Conservation (phyloP, 2,888 invertebrate species). For the Nomada lathburiana region DNA sequence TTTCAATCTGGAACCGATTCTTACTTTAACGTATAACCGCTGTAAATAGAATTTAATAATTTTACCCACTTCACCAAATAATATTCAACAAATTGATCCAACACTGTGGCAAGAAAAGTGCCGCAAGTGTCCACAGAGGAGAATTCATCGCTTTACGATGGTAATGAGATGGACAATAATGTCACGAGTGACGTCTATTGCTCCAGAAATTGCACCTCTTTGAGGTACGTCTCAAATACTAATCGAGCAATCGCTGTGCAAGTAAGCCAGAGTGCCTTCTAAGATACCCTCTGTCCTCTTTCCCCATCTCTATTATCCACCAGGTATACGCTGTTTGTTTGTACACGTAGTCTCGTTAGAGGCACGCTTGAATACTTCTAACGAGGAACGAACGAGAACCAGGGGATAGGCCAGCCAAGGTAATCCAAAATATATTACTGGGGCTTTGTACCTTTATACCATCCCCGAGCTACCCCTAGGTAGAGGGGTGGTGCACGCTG, state of each 20-base stretch:
- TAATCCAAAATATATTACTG: constrained; percentile 81
- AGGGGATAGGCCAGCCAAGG: constrained; percentile 60
- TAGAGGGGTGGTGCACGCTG: constrained; percentile 24
- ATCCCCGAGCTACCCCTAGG: constrained; percentile 51
- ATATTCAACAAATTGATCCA: neutral
- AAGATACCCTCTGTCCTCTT: constrained; percentile 24
- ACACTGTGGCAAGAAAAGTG: neutral
- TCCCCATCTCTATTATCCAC: constrained; percentile 33
- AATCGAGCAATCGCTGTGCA: constrained; percentile 34
- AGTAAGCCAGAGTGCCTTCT: constrained; percentile 4
- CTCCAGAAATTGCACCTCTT: constrained; percentile 48
- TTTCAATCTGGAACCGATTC: too few relatives aligned
- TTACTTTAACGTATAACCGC: too few relatives aligned
- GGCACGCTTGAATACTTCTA: constrained; percentile 74
- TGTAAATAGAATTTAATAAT: neutral
- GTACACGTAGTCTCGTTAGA: constrained; percentile 72
- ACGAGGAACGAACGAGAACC: constrained; percentile 70
- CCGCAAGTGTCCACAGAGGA: too few relatives aligned
- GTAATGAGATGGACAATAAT: constrained; percentile 2
- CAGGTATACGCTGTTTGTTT: constrained; percentile 59
- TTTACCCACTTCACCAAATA: neutral
- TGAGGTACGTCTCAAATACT: constrained; percentile 45
- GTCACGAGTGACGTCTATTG: neutral
- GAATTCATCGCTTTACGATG: neutral
- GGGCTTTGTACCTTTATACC: constrained; percentile 81